These are phyloP conservation scores for Actenoides lindsayi DNA, from an alignment of 2,113 vertebrate species.

Conservation along the genomic window DNA sequence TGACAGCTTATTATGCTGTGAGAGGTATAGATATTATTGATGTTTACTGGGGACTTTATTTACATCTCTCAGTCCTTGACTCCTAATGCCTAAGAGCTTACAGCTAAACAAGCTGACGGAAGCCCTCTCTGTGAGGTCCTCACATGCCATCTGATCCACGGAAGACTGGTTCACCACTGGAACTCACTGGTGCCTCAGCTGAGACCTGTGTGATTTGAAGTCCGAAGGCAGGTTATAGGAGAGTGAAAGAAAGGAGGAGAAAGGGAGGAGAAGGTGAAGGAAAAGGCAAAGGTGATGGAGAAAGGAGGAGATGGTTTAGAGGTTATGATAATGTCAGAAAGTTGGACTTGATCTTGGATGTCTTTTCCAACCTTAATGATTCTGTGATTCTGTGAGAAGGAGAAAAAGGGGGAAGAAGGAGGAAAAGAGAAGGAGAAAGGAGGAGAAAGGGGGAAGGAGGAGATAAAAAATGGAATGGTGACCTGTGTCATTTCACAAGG, in stretches of 20 bases:
- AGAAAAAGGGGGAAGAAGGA: rapidly evolving
- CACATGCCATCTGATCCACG: background rate
- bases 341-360: too few species aligned
- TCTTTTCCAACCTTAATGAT: too few species aligned
- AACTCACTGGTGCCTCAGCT: background rate
- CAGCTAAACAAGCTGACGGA: background rate
- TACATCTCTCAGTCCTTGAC: background rate
- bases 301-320: too few species aligned
- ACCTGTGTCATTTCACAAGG: background rate
- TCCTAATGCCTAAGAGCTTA: background rate
- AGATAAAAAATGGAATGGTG: background rate
- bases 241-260: background rate
- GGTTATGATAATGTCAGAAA: too few species aligned
- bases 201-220: background rate
- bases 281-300: too few species aligned
- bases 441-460: background rate
- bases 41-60: background rate
- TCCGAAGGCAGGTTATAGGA: background rate
- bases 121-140: background rate
- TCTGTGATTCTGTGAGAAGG: too few species aligned
- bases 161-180: background rate
- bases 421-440: too few species aligned
- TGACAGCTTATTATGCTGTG: background rate
- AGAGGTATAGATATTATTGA: background rate
- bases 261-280: background rate